Base-by-base conservation (phyloP, 2,113 vertebrate genomes). In the Rhea pennata region DNA sequence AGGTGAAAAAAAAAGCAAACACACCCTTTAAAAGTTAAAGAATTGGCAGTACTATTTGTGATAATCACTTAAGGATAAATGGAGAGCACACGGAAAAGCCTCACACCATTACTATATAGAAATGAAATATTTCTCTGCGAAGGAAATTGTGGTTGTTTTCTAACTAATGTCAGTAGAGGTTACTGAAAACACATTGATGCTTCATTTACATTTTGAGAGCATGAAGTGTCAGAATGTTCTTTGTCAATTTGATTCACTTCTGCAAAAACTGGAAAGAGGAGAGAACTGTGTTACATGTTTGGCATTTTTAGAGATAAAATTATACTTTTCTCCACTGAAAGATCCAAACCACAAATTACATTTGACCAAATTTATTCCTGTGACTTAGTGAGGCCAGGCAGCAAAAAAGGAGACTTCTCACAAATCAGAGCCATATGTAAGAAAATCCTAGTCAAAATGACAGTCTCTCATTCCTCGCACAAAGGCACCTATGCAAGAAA, bases 161-260 rank as follows among this genome's bases (percentile, higher is more conserved):
- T 62, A 8, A 17, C 50, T 86, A 65, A 62, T 56, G 33, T 79
- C 77, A 69, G 9, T 83, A 29, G 7, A 61, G 31, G 27, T 59
- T 84, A 59, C 39, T 80, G 61, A 73, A 92, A 94, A 94, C 27
- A 77, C 3, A 36, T 50, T 77, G 46, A 58, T 56, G 29, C 12
- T 89, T 86, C 48, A 66, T 84, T 93, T 94, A 40, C 51, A 51
- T 72, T 92, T 92, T 86, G 69, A 86, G 50, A 84, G 54, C 26
- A 53, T 67, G 39, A 78, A 51, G 42, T 64, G 29, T 69, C 39
- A 54, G 53, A 31, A 71, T 53, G 26, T 5, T 64, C 40, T 76
- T 83, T 85, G 36, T 69, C 58, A 64, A 26, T 64, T 76, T 88
- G 21, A 73, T 48, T 81, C 39, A 66, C 46, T 31, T 51, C 81